phyloP scores from a whole-genome alignment of 23 tunicate species.

The Aplidium turbinatum region DNA sequence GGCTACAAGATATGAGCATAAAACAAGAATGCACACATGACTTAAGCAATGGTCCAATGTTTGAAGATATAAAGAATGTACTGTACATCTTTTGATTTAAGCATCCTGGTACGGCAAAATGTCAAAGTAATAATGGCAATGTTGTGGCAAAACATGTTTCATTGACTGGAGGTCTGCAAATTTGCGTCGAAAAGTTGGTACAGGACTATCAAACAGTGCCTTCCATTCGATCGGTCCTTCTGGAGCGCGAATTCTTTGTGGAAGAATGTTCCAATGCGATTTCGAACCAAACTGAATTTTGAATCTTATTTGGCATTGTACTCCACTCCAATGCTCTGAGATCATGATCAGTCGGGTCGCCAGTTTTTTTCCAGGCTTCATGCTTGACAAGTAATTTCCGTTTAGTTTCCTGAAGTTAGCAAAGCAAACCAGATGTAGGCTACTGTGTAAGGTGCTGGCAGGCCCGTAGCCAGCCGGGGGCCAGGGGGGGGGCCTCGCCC shows the following conservation, averaged over 20 bases:
- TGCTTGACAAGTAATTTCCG: neutral
- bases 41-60: too few species aligned
- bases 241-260: neutral
- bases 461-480: too few species aligned
- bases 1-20: too few species aligned
- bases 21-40: too few species aligned
- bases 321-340: neutral
- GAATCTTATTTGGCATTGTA: neutral
- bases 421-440: neutral
- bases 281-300: neutral
- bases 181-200: neutral
- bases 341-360: slow-evolving; percentile 8
- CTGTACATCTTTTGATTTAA: too few species aligned
- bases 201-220: neutral
- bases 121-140: slow-evolving; percentile 8
- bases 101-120: too few species aligned
- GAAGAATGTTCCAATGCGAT: neutral
- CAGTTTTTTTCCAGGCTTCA: slow-evolving; percentile 2
- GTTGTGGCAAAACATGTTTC: neutral
- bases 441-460: neutral
- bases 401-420: neutral
- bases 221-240: neutral
- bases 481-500: too few species aligned
- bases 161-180: neutral
- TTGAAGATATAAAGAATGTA: too few species aligned